Evolutionary conservation across 1,140 invertebrate genomes (phyloP).

Genomic region (Drosophila asahinai): DNA sequence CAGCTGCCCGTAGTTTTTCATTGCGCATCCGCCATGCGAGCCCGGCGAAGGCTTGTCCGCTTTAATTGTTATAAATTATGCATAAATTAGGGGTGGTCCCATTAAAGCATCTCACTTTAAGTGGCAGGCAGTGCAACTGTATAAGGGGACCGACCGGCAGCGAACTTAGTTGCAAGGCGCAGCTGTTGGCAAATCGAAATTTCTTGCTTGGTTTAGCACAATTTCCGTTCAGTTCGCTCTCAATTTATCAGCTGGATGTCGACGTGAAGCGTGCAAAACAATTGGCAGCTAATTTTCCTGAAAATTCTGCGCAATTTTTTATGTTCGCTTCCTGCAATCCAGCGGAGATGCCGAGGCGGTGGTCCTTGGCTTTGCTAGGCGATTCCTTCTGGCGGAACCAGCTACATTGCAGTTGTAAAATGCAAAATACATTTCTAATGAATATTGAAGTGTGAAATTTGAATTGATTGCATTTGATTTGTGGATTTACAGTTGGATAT

Average conservation of each 20-base stretch:
- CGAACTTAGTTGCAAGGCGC: slow-evolving; percentile 8
- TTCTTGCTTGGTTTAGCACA: slow-evolving; percentile 76
- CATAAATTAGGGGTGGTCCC: slow-evolving; percentile 44
- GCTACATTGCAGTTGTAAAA: slow-evolving; percentile 61
- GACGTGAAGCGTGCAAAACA: slow-evolving; percentile 70
- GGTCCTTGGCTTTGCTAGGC: slow-evolving; percentile 43
- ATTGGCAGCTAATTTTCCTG: slow-evolving; percentile 82
- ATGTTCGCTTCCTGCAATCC: slow-evolving; percentile 32
- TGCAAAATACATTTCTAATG: slow-evolving; percentile 83
- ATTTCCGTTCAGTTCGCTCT: slow-evolving; percentile 59
- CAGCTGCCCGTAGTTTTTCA: slow-evolving; percentile 52
- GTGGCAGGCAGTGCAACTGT: slow-evolving; percentile 5
- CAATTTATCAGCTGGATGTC: slow-evolving; percentile 76
- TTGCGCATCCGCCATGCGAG: slow-evolving; percentile 66
- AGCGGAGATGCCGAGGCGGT: slow-evolving; percentile 24
- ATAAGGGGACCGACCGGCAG: slow-evolving; percentile 8
- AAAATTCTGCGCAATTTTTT: slow-evolving; percentile 75
- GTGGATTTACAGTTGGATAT: slow-evolving; percentile 75
- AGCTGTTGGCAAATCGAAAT: slow-evolving; percentile 68
- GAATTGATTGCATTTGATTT: slow-evolving; percentile 83
- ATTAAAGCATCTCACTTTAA: slow-evolving; percentile 57
- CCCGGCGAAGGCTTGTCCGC: slow-evolving; percentile 27
- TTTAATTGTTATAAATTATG: slow-evolving; percentile 78
- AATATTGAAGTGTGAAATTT: slow-evolving; percentile 84
- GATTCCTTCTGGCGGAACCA: slow-evolving; percentile 46